phyloP scores from a whole-genome alignment of 2,113 vertebrate genomes.

The Manacus vitellinus region DNA sequence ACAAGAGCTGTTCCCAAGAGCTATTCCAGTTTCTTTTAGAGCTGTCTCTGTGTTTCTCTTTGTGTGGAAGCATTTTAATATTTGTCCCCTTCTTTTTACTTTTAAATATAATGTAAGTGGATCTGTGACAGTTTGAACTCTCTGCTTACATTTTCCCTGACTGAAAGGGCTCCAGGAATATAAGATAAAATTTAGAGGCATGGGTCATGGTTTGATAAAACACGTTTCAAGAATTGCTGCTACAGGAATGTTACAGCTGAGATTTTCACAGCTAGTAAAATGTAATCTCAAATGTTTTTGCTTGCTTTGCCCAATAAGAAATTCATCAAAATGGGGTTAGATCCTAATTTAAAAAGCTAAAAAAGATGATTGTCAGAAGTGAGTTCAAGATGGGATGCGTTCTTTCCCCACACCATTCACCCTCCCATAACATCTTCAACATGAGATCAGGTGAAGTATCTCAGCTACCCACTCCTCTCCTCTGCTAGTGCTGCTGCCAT shows the following conservation, averaged over 20 bases:
- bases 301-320: neutral
- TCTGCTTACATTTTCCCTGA: neutral
- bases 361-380: neutral
- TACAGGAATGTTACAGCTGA: neutral
- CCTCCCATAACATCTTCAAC: fast-evolving
- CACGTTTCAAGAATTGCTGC: neutral
- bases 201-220: conserved; percentile 16
- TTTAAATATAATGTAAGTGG: neutral
- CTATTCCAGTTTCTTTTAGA: conserved; percentile 23
- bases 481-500: neutral
- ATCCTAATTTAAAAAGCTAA: neutral
- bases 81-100: neutral
- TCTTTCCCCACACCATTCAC: neutral
- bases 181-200: conserved; percentile 4
- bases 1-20: conserved; percentile 6
- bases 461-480: neutral
- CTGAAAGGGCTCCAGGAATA: neutral
- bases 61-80: neutral
- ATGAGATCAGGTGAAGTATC: neutral
- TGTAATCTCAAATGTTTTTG: neutral
- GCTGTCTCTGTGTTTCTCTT: neutral
- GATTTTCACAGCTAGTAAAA: conserved; percentile 1
- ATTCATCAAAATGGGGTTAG: neutral
- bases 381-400: neutral
- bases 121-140: neutral